phyloP scores from a whole-genome alignment of 2,113 vertebrate genomes.

The Vidua chalybeata region DNA sequence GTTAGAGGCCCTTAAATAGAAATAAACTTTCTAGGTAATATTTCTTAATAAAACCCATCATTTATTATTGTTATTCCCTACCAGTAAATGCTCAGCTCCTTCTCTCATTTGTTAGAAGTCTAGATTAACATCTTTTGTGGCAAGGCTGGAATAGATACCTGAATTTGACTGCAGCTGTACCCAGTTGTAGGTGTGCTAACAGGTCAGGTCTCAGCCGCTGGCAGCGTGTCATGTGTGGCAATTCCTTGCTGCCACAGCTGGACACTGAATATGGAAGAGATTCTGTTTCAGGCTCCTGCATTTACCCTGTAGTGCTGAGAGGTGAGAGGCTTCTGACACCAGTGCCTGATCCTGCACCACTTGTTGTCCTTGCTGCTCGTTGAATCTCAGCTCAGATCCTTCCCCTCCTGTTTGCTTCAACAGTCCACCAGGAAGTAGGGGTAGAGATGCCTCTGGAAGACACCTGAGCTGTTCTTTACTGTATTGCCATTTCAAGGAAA shows the following conservation, averaged over 20 bases:
- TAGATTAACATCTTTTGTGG: background rate
- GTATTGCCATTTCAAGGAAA: background rate
- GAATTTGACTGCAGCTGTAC: background rate
- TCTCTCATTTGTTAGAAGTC: background rate
- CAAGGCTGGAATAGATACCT: background rate
- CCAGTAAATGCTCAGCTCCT: constrained; percentile 19
- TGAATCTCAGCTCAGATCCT: background rate
- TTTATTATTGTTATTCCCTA: constrained; percentile 65
- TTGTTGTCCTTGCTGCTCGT: background rate
- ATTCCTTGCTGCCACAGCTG: background rate
- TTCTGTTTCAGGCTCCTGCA: background rate
- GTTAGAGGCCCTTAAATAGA: constrained; percentile 42
- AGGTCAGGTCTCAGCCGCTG: background rate
- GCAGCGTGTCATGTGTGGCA: rapidly evolving
- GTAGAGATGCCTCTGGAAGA: background rate
- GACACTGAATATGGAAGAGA: background rate
- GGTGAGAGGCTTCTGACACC: background rate
- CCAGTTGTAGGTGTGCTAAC: background rate
- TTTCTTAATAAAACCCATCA: constrained; percentile 73
- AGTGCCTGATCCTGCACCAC: background rate
- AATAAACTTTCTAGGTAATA: constrained; percentile 49
- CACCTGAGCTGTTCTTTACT: background rate
- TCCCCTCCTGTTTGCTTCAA: background rate
- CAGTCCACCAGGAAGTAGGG: background rate
- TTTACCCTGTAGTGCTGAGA: background rate